A percentile compares a stretch with the other conserved stretches of the same genome.
Conservation (phyloP, 1,140 invertebrate species). For the Bombyx mori region DNA sequence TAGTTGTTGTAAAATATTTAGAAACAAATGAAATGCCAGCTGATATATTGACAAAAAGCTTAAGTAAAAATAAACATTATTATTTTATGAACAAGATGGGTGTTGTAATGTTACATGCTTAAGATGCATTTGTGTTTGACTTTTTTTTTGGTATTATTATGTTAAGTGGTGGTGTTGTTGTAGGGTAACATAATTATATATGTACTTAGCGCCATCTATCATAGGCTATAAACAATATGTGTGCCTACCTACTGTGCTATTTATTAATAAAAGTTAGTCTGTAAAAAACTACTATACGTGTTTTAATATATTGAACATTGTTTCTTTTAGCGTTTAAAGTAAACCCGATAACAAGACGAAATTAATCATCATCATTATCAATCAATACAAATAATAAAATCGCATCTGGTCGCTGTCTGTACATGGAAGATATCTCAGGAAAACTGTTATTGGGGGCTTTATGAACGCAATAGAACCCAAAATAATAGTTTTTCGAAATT, state of each 20-base stretch:
- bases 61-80: slow-evolving; percentile 8
- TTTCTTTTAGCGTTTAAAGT: background rate
- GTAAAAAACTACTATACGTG: no score
- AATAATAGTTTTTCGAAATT: no score
- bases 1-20: slow-evolving; percentile 6
- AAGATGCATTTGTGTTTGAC: background rate
- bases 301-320: no score
- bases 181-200: no score
- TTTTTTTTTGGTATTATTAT: slow-evolving; percentile 4
- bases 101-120: slow-evolving; percentile 1
- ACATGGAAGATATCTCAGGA: no score
- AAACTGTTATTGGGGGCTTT: no score
- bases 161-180: slow-evolving; percentile 8
- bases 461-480: no score
- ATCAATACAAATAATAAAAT: no score
- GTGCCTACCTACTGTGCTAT: no score
- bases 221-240: no score
- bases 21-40: slow-evolving; percentile 6
- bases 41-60: slow-evolving; percentile 8
- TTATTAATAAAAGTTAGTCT: background rate
- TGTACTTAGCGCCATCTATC: no score
- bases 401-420: no score
- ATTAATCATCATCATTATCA: background rate
- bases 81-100: slow-evolving; percentile 5
- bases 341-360: background rate